Conservation (phyloP, 2,888 invertebrate species). For the Himalopsyche japonica region DNA sequence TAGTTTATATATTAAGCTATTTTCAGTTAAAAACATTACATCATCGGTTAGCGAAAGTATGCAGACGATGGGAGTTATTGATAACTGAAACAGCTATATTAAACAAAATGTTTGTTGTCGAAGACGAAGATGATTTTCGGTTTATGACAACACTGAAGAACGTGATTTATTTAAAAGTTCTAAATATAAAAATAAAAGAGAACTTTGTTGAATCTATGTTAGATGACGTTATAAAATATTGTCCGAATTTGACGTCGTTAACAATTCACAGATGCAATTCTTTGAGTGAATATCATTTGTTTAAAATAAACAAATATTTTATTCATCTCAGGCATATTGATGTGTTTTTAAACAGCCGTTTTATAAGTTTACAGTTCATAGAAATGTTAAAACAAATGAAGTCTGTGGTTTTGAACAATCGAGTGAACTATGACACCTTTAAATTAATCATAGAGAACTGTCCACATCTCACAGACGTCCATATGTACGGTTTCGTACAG, state of each 20-base stretch:
- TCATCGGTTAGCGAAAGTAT: slow-evolving; percentile 8
- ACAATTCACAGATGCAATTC: slow-evolving; percentile 26
- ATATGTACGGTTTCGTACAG: slow-evolving; percentile 45
- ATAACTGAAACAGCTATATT: slow-evolving; percentile 8
- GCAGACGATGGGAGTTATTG: slow-evolving; percentile 21
- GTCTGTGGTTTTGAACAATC: slow-evolving; percentile 31
- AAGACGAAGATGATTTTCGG: slow-evolving; percentile 7
- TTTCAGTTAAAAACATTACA: slow-evolving; percentile 19
- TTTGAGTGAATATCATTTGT: slow-evolving; percentile 25
- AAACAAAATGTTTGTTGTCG: slow-evolving; percentile 15
- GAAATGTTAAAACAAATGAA: slow-evolving; percentile 26
- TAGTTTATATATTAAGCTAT: slow-evolving; percentile 25
- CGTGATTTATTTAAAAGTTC: slow-evolving; percentile 4
- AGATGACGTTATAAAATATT: slow-evolving; percentile 10
- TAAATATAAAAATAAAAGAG: slow-evolving; percentile 17
- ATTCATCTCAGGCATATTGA: slow-evolving; percentile 21
- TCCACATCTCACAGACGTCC: slow-evolving; percentile 34
- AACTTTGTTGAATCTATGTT: slow-evolving; percentile 27
- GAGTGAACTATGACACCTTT: slow-evolving; percentile 22
- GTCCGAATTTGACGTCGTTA: slow-evolving; percentile 18
- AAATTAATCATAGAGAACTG: slow-evolving; percentile 21
- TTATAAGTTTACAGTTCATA: slow-evolving; percentile 23
- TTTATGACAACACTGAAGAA: slow-evolving; percentile 19
- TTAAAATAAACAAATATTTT: slow-evolving; percentile 24
- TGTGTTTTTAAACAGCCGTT: slow-evolving; percentile 24